phyloP scores from a whole-genome alignment of 2,888 invertebrate species.

The Drosophila formosana region DNA sequence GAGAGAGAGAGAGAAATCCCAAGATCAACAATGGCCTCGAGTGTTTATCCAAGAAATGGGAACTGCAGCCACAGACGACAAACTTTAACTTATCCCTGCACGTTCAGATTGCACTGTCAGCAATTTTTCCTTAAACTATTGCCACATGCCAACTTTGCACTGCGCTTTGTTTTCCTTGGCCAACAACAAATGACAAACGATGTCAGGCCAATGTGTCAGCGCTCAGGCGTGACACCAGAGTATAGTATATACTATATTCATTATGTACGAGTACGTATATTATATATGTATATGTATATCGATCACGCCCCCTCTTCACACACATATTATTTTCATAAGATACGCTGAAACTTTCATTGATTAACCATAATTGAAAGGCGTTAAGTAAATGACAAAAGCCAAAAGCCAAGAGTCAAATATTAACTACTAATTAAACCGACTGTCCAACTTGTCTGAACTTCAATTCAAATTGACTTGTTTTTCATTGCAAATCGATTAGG shows the following conservation, averaged over 20 bases:
- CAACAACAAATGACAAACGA: conserved; percentile 71
- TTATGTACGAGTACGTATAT: too few species aligned
- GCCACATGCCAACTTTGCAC: conserved; percentile 66
- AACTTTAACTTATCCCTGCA: conserved; percentile 64
- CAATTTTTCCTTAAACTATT: conserved; percentile 68
- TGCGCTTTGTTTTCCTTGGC: conserved; percentile 48
- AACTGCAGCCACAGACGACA: conserved; percentile 27
- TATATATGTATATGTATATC: neutral
- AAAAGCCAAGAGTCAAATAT: conserved; percentile 42
- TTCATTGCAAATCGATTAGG: neutral
- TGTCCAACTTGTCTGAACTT: neutral
- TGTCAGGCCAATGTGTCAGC: conserved; percentile 47
- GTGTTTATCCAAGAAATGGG: conserved; percentile 46
- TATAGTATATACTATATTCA: neutral
- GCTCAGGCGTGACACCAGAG: conserved; percentile 33
- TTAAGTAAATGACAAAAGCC: conserved; percentile 16
- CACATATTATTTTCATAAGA: neutral
- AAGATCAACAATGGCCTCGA: conserved; percentile 37
- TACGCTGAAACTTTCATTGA: conserved; percentile 35
- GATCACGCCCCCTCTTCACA: neutral
- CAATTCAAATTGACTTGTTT: neutral
- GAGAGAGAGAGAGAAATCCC: conserved; percentile 1
- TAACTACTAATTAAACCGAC: conserved; percentile 11
- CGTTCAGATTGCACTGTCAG: conserved; percentile 69
- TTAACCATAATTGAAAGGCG: conserved; percentile 51